phyloP scores from a whole-genome alignment of 2,888 invertebrate species.

The Brachylomia viminalis region DNA sequence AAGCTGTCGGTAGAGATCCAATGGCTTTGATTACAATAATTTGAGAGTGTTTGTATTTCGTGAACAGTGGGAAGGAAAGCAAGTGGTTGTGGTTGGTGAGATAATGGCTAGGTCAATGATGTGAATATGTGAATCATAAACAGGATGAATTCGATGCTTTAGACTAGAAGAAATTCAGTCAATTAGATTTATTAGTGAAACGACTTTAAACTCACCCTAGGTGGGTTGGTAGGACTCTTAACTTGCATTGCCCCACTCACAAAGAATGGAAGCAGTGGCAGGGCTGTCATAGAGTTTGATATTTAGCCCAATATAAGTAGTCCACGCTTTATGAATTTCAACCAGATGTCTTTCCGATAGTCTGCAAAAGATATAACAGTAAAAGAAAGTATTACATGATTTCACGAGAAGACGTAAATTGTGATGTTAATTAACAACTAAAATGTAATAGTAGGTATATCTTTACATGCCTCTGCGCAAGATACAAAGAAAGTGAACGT shows the following conservation, averaged over 20 bases:
- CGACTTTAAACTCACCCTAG: not conserved
- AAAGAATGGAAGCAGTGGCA: not conserved
- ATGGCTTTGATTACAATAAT: conserved; percentile 39
- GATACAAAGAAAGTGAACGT: conserved; percentile 65
- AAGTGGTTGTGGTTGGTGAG: not conserved
- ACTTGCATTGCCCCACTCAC: not conserved
- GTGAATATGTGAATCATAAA: not conserved
- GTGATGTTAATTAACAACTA: conserved; percentile 48
- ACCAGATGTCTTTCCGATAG: conserved; percentile 20
- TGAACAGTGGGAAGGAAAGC: not conserved
- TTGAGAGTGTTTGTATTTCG: conserved; percentile 28
- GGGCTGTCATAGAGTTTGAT: not conserved
- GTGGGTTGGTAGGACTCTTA: too few relatives aligned
- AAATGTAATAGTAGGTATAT: conserved; percentile 43
- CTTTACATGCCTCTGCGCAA: conserved; percentile 32
- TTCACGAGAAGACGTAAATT: conserved; percentile 40
- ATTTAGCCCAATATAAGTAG: not conserved
- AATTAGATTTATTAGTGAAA: not conserved
- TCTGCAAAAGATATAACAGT: conserved; percentile 5
- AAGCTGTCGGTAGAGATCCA: conserved; percentile 18
- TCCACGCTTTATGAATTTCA: not conserved
- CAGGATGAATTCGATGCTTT: not conserved
- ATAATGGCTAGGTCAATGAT: not conserved
- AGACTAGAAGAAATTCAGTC: not conserved
- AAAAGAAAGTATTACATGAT: conserved; percentile 42